These are phyloP conservation scores for Spisula subtruncata DNA, from an alignment of 2,888 invertebrate genomes.

Conservation along the genomic window DNA sequence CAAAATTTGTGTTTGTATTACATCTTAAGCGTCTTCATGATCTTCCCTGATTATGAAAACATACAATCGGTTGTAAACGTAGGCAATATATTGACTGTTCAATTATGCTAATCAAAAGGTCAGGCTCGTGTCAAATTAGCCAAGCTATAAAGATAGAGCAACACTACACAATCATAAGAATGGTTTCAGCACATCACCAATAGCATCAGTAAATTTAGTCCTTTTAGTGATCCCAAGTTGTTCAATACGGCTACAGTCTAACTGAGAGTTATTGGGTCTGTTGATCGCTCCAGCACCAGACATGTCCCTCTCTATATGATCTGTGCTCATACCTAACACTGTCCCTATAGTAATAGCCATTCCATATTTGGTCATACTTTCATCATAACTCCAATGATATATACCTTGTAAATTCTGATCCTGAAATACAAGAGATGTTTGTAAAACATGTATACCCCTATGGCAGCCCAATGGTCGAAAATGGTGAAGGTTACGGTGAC, in stretches of 20 bases:
- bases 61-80: too few species aligned
- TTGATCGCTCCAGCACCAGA: conserved; percentile 83
- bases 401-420: conserved; percentile 86
- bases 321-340: conserved; percentile 85
- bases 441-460: too few species aligned
- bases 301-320: conserved; percentile 86
- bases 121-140: too few species aligned
- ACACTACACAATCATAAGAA: conserved; percentile 37
- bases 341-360: conserved; percentile 89
- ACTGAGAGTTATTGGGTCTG: conserved; percentile 88
- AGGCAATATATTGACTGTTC: too few species aligned
- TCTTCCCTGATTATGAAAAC: too few species aligned
- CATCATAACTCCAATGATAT: conserved; percentile 89
- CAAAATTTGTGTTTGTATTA: too few species aligned
- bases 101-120: too few species aligned
- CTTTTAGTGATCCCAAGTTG: conserved; percentile 85
- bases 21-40: too few species aligned
- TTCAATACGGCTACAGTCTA: conserved; percentile 85
- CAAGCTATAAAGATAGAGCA: too few species aligned
- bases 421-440: conserved; percentile 74
- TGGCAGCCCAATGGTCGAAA: too few species aligned
- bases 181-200: conserved; percentile 78
- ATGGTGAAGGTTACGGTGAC: too few species aligned
- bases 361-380: conserved; percentile 89
- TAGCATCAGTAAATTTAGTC: conserved; percentile 87